Evolutionary conservation across 2,888 invertebrate genomes (phyloP).

Genomic region (Torymus auratus): DNA sequence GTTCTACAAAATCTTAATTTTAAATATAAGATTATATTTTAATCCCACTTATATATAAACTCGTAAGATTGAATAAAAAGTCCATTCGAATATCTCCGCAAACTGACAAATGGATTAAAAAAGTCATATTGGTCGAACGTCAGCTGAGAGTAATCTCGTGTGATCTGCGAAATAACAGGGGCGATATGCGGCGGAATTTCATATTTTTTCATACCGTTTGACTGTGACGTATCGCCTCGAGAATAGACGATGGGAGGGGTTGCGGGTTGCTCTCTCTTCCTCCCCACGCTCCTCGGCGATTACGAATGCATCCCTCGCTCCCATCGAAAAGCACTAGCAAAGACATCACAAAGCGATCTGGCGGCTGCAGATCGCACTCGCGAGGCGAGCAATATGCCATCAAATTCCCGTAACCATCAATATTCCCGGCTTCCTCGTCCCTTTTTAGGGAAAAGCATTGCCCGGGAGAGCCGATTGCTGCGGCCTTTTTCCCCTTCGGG

Average conservation of each 20-base stretch:
- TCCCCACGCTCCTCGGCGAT: constrained; percentile 58
- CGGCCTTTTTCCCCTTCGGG: constrained; percentile 1
- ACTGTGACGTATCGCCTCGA: constrained; percentile 67
- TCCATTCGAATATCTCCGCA: neutral
- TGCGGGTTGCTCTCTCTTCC: constrained; percentile 32
- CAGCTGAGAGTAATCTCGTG: constrained; percentile 49
- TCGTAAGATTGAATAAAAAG: constrained; percentile 23
- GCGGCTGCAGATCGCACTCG: constrained; percentile 62
- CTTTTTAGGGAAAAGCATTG: constrained; percentile 58
- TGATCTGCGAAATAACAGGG: constrained; percentile 47
- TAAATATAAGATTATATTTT: constrained; percentile 7
- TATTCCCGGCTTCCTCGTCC: constrained; percentile 66
- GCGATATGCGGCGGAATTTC: constrained; percentile 37
- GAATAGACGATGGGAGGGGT: constrained; percentile 32
- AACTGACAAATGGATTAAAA: constrained; percentile 13
- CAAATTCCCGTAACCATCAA: constrained; percentile 77
- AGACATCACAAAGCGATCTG: constrained; percentile 75
- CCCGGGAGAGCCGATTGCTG: constrained; percentile 56
- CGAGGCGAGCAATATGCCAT: constrained; percentile 75
- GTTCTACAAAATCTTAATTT: constrained; percentile 5
- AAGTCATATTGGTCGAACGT: neutral
- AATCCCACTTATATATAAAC: neutral
- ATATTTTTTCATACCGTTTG: constrained; percentile 56
- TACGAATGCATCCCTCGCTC: constrained; percentile 64
- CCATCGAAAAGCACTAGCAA: constrained; percentile 73